These are phyloP conservation scores for Catagonus wagneri DNA, from an alignment of 2,113 vertebrate genomes.

Conservation along the genomic window DNA sequence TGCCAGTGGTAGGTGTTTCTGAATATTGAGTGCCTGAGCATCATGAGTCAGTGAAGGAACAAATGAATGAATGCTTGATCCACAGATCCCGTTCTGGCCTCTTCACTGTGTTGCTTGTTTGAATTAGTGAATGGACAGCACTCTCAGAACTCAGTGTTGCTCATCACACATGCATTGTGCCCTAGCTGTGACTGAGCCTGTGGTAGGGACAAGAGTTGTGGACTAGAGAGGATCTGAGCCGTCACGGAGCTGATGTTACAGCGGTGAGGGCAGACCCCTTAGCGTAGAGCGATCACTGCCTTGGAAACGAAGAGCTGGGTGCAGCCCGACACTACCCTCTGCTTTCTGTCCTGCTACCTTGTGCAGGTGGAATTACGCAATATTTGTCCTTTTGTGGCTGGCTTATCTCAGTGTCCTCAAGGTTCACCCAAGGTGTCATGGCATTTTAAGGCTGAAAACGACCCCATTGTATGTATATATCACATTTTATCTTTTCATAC, in stretches of 20 bases:
- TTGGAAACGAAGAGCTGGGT: not conserved
- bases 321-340: too few relatives aligned
- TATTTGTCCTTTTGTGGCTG: not conserved
- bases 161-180: not conserved
- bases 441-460: not conserved
- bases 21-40: not conserved
- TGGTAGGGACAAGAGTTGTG: not conserved
- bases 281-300: not conserved
- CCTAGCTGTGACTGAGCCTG: fast-evolving
- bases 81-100: not conserved
- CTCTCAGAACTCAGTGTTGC: not conserved
- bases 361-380: not conserved
- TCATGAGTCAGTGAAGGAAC: not conserved
- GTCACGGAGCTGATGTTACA: not conserved
- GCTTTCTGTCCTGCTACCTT: not conserved
- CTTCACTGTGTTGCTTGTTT: not conserved
- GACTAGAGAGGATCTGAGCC: not conserved
- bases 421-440: not conserved
- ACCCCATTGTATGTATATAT: not conserved
- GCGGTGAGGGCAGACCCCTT: not conserved
- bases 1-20: not conserved
- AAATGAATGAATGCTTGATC: not conserved
- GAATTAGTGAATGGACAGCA: not conserved
- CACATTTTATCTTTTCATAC: not conserved
- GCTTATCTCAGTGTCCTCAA: not conserved